Evolutionary conservation across 2,113 vertebrate genomes (phyloP).

Genomic region (Phrynosoma platyrhinos): DNA sequence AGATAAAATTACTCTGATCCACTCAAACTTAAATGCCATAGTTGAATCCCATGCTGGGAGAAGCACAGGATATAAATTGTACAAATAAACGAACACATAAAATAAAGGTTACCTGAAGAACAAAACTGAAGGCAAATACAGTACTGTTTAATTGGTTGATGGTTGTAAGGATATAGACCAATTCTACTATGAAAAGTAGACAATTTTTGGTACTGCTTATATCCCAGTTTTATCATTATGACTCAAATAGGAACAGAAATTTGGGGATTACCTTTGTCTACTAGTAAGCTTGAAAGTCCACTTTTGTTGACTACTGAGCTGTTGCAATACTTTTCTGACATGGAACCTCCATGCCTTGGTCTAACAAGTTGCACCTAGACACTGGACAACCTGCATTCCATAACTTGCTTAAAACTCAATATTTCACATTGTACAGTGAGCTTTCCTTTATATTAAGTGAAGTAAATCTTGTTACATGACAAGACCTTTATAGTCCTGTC

Average conservation of each 20-base stretch:
- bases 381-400: background rate
- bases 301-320: background rate
- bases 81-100: too few species aligned
- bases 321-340: background rate
- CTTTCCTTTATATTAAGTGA: too few species aligned
- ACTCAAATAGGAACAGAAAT: background rate
- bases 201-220: too few species aligned
- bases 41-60: too few species aligned
- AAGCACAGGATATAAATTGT: too few species aligned
- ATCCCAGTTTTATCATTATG: background rate
- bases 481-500: background rate
- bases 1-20: too few species aligned
- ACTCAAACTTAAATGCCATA: too few species aligned
- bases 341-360: background rate
- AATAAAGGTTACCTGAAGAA: too few species aligned
- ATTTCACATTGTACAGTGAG: background rate
- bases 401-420: background rate
- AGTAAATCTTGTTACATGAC: too few species aligned
- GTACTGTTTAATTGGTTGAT: background rate
- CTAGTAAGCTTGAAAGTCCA: background rate
- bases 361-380: background rate
- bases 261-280: background rate
- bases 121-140: background rate
- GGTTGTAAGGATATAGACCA: background rate
- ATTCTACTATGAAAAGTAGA: conserved; percentile 10